Base-by-base conservation (phyloP, 2,797 vertebrate genomes). In the Podarcis lilfordi region DNA sequence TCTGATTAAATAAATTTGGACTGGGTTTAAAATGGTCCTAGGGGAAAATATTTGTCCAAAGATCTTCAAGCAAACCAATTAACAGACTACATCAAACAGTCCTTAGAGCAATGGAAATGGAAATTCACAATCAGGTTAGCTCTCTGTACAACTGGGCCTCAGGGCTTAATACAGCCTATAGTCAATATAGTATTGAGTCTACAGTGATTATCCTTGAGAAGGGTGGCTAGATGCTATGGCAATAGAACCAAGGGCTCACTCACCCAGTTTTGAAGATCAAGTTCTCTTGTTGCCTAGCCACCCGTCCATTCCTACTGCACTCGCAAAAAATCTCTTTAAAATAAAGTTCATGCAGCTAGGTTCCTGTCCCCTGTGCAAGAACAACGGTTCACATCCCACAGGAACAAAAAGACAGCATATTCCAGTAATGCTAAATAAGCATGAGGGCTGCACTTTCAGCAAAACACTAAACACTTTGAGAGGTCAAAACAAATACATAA, bases 61-160 rank as follows among this genome's bases (percentile, higher is more conserved):
- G 66, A 89, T 92, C 86, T 92, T 83, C 80, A 88, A 90, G 83
- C 80, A 59, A 86, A 80, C 86, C 90, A 89, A 92, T 93, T 88
- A 93, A 91, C 86, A 80, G 50, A 9, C 45, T 79, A n/a, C n/a
- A 79, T 55, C 77, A n/a, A n/a, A 55, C 45, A 55, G 7, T 76
- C 71, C 35, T 61, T 21, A 29, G 8, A 43, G 23, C 8, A 10
- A 21, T 40, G 8, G 32, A 23, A 85, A n/a, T 82, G 43, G 68
- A 43, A 82, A 69, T 82, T 69, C 64, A 69, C 69, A 6, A 32
- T 72, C 69, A 72, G 3, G 43, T 50, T 13, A 17, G 10, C 50
- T 45, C 8, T 11, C 17, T 79, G 45, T 55, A 35, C 32, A 37
- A 37, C 32, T 21, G 37, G 72, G 35, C 19, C 35, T 75, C 35